These are phyloP conservation scores for Microcebus lehilahytsara DNA, from an alignment of 2,113 vertebrate species.

Conservation along the genomic window DNA sequence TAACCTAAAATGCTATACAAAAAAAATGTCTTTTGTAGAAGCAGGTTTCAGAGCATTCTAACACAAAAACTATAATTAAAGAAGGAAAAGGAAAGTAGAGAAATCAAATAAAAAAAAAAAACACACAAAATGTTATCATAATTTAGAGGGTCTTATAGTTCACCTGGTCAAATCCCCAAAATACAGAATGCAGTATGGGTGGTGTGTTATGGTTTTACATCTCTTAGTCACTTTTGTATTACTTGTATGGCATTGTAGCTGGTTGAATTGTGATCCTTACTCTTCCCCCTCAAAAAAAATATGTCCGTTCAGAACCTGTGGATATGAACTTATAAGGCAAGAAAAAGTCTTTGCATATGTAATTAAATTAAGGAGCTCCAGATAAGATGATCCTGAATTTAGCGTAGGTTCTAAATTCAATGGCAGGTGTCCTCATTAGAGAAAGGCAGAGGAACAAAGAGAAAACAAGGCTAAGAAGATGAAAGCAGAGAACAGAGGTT, in stretches of 20 bases:
- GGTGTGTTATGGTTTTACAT: neutral
- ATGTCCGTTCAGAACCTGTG: too few relatives aligned
- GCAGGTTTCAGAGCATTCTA: neutral
- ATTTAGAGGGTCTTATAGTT: neutral
- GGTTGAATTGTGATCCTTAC: neutral
- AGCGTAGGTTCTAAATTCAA: fast-evolving
- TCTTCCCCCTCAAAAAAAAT: neutral
- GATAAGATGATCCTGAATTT: neutral
- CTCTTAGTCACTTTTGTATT: neutral
- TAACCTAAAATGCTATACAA: neutral
- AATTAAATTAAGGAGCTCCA: neutral
- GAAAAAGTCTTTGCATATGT: neutral
- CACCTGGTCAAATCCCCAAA: neutral
- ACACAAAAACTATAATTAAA: neutral
- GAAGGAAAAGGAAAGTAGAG: neutral
- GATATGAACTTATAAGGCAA: neutral
- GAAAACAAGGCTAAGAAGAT: too few relatives aligned
- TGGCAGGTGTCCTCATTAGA: neutral
- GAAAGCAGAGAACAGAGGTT: neutral
- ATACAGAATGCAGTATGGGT: neutral
- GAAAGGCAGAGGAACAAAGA: too few relatives aligned
- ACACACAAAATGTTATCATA: neutral
- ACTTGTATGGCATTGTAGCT: neutral
- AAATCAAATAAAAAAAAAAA: neutral
- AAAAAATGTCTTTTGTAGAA: neutral